Evolutionary conservation across 2,113 vertebrate genomes (phyloP).

Genomic region (Perccottus glenii): DNA sequence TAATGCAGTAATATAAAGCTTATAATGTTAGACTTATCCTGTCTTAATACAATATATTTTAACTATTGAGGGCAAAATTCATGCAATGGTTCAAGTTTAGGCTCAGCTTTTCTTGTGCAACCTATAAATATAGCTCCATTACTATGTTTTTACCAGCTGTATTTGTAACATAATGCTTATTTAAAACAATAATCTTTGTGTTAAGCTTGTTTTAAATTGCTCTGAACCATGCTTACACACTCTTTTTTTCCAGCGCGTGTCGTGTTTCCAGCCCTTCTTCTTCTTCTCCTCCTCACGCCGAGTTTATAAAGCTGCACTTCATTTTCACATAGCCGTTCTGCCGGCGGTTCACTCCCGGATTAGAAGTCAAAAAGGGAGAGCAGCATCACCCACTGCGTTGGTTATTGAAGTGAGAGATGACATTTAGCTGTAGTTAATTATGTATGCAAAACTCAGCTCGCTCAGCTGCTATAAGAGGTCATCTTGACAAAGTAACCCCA

Average conservation of each 20-base stretch:
- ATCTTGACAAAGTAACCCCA: slow-evolving; percentile 77
- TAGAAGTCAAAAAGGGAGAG: slow-evolving; percentile 68
- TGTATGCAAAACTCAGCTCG: slow-evolving; percentile 78
- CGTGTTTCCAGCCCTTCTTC: slow-evolving; percentile 26
- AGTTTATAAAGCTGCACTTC: slow-evolving; percentile 58
- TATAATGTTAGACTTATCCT: no score
- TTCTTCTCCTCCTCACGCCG: slow-evolving; percentile 18
- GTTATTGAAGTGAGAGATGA: slow-evolving; percentile 76
- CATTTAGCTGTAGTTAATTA: slow-evolving; percentile 80
- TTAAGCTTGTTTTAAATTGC: slow-evolving; percentile 39
- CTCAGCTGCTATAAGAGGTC: slow-evolving; percentile 74
- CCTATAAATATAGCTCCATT: slow-evolving; percentile 5
- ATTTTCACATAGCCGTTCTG: slow-evolving; percentile 55
- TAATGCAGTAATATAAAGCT: no score
- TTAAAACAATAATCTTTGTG: slow-evolving; percentile 18
- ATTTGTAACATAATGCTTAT: slow-evolving; percentile 9
- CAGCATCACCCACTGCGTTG: slow-evolving; percentile 70
- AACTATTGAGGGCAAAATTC: no score
- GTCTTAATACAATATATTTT: no score
- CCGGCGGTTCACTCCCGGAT: slow-evolving; percentile 48
- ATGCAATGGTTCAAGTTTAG: no score
- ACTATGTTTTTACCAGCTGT: slow-evolving; percentile 2
- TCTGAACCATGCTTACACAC: slow-evolving; percentile 35
- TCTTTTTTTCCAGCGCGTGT: not conserved
- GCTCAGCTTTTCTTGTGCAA: no score